Evolutionary conservation across 2,797 vertebrate genomes (phyloP), one percentile per base, ranked within the genome.

Genomic region (Coregonus sp.): DNA sequence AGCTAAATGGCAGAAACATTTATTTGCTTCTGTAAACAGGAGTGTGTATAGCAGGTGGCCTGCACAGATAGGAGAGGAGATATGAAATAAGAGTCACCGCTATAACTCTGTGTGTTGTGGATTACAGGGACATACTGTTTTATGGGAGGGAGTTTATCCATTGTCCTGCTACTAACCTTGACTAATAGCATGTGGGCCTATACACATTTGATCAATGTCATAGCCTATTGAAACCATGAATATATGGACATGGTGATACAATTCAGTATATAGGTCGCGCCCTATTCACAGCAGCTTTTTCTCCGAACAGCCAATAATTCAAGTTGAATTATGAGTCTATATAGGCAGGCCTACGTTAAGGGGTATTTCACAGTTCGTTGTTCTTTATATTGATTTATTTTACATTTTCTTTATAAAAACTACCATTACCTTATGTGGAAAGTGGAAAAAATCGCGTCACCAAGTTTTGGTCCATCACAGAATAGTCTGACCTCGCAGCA

Each of bases 1-100:
- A 67, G 63, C 56, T 81, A 78, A 87, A 88, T 83, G 80, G 78
- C 85, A 87, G 77, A 66, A 78, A 75, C 80, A 80, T 80, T 70
- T 73, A 86, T 74, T 78, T 76, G 74, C 69, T 79, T 83, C 47
- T 77, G 80, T 75, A 82, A 87, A 86, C 74, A 84, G 78, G 80
- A 82, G 79, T 76, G 66, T 84, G 78, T 85, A 84, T 50, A 72
- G 15, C 74, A 86, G 85, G 83, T 85, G 69, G n/a, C 14, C 40
- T 47, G 79, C 83, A 79, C 71, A 87, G 77, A 84, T 84, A 70
- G 73, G 25, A 79, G 29, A 75, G 73, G 75, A 78, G 69, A 85
- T 71, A 79, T 74, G n/a, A 16, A 80, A 54, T 47, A 61, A n/a
- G 16, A 35, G 40, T 47, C 40, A 47, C 9, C 11, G 40, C 40